A percentile compares a stretch with the other conserved stretches of the same genome.
These are phyloP conservation scores for Virgularia gustaviana DNA, from an alignment of 92 coral and sea anemone species.

Conservation along the genomic window DNA sequence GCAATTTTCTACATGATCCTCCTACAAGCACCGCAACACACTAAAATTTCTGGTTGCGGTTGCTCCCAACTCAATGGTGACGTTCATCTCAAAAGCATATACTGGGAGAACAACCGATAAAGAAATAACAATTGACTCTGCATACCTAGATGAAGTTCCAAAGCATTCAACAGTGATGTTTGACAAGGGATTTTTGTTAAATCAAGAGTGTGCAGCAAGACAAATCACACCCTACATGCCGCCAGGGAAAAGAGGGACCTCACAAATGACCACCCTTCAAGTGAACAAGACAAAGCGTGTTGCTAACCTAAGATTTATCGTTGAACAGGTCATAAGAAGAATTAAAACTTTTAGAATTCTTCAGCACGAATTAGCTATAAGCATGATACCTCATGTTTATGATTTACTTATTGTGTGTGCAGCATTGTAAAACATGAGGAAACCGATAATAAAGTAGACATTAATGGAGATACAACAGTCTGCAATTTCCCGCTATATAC, in stretches of 20 bases:
- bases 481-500: neutral
- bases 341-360: neutral
- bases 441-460: neutral
- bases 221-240: conserved; percentile 1
- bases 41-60: conserved; percentile 1
- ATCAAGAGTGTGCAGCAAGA: neutral
- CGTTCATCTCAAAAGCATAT: too few relatives aligned
- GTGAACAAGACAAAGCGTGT: conserved; percentile 1
- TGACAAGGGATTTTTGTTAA: neutral
- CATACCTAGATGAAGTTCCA: neutral
- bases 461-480: conserved; percentile 1
- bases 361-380: neutral
- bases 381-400: neutral
- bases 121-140: neutral
- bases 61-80: neutral
- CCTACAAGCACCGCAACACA: neutral
- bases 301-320: neutral
- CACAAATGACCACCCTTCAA: neutral
- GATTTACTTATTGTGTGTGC: neutral
- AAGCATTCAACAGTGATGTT: neutral
- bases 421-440: neutral
- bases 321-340: neutral
- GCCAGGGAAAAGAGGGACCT: neutral
- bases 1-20: neutral
- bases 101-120: neutral